Evolutionary conservation across 1,140 invertebrate genomes (phyloP).

Genomic region (Drosophila dunni): DNA sequence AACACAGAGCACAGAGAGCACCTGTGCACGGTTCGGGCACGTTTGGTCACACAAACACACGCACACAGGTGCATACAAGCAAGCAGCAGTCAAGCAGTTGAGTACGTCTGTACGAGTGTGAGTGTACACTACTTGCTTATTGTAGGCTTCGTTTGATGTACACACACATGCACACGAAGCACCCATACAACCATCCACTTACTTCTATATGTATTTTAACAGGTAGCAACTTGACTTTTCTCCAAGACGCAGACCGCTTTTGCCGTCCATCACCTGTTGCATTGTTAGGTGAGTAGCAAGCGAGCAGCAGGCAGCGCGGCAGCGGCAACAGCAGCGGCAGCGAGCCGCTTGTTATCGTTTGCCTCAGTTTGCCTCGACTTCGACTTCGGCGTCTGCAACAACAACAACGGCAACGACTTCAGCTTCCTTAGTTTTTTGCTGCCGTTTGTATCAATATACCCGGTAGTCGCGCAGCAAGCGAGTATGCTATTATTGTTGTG

Average conservation of each 20-base stretch:
- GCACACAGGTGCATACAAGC: constrained; percentile 1
- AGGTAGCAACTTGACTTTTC: constrained; percentile 65
- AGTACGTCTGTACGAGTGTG: background rate
- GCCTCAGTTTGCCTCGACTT: constrained; percentile 11
- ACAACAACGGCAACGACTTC: constrained; percentile 11
- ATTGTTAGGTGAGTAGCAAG: constrained; percentile 36
- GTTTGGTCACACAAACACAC: background rate
- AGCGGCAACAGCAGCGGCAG: background rate
- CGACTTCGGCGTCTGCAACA: background rate
- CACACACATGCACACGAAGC: constrained; percentile 3
- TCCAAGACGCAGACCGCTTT: constrained; percentile 50
- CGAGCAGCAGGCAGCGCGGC: constrained; percentile 11
- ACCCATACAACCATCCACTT: constrained; percentile 1
- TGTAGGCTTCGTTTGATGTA: constrained; percentile 50
- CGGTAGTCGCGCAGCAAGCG: background rate
- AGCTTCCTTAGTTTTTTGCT: constrained; percentile 37
- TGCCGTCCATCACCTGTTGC: constrained; percentile 64
- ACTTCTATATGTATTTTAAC: constrained; percentile 33
- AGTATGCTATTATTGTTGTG: background rate
- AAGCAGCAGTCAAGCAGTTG: background rate
- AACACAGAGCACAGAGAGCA: constrained; percentile 20
- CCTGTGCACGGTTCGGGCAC: constrained; percentile 49
- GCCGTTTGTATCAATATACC: constrained; percentile 12
- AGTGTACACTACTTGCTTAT: constrained; percentile 17
- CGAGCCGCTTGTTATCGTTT: constrained; percentile 43